phyloP scores from a whole-genome alignment of 2,797 vertebrate species.

The Falco biarmicus region DNA sequence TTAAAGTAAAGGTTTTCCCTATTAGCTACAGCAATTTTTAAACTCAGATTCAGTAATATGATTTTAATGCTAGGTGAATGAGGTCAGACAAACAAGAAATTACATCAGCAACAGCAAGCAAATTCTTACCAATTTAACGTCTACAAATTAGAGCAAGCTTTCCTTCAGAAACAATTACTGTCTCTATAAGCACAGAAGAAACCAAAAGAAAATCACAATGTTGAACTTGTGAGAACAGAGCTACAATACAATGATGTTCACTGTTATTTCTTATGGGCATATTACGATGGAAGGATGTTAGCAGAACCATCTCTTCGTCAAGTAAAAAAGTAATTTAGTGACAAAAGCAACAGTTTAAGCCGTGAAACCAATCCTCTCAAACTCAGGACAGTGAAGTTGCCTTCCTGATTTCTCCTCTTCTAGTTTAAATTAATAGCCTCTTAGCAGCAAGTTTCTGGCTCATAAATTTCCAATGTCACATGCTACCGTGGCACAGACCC shows the following conservation, averaged over 20 bases:
- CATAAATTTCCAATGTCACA: background rate
- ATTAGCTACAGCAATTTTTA: slow-evolving; percentile 34
- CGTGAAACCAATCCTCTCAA: background rate
- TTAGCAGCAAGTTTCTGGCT: background rate
- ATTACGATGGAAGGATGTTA: background rate
- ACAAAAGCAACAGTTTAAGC: background rate
- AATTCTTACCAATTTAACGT: slow-evolving; percentile 4
- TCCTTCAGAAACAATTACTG: slow-evolving; percentile 35
- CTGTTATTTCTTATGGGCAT: background rate
- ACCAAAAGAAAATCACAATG: background rate
- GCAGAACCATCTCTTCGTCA: background rate
- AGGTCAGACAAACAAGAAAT: slow-evolving; percentile 58
- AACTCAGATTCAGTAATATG: background rate
- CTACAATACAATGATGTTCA: background rate
- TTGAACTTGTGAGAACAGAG: background rate
- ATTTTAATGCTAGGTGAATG: slow-evolving; percentile 41
- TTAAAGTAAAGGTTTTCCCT: slow-evolving; percentile 24
- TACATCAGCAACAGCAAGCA: background rate
- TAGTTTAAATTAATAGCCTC: background rate
- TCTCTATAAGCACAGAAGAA: background rate
- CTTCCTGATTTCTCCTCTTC: background rate
- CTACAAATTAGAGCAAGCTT: slow-evolving; percentile 32
- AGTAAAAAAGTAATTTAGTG: background rate
- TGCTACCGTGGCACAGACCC: background rate
- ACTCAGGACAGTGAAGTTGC: background rate